These are phyloP conservation scores for Neria commutata DNA, from an alignment of 2,888 invertebrate genomes.

Conservation along the genomic window DNA sequence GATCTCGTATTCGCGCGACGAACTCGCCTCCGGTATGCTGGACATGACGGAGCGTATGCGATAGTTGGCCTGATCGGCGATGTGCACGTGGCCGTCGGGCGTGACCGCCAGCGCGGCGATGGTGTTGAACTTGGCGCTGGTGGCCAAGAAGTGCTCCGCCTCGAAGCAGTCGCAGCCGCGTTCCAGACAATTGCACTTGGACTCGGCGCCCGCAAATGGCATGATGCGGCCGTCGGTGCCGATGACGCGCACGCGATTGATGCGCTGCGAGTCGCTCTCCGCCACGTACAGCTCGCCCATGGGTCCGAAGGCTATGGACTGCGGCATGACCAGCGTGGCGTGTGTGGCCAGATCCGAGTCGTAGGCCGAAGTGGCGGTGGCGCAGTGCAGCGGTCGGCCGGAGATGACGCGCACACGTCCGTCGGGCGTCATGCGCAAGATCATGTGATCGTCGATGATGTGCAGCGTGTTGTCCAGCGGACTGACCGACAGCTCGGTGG, in stretches of 20 bases:
- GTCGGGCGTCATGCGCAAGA: conserved; percentile 88
- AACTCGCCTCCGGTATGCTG: conserved; percentile 85
- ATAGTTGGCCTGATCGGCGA: conserved; percentile 93
- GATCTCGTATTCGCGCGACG: conserved; percentile 88
- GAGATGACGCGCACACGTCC: conserved; percentile 91
- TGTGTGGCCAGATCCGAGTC: conserved; percentile 89
- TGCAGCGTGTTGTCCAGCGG: conserved; percentile 93
- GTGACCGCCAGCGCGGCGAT: conserved; percentile 92
- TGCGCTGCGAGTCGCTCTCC: conserved; percentile 93
- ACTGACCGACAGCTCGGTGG: conserved; percentile 92
- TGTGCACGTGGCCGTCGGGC: conserved; percentile 91
- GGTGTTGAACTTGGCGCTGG: conserved; percentile 92
- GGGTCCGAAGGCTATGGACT: conserved; percentile 91
- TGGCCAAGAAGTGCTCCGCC: conserved; percentile 88
- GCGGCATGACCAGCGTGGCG: conserved; percentile 89
- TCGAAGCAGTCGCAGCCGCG: conserved; percentile 92
- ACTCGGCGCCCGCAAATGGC: conserved; percentile 93
- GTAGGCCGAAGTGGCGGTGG: conserved; percentile 78
- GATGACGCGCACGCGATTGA: conserved; percentile 88
- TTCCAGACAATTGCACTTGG: conserved; percentile 91
- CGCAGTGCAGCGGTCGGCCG: conserved; percentile 91
- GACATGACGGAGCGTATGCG: conserved; percentile 87
- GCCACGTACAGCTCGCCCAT: conserved; percentile 92
- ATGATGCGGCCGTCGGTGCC: conserved; percentile 93
- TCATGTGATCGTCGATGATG: conserved; percentile 96